Conservation (phyloP, 2,888 invertebrate species). For the Ametastegia equiseti region DNA sequence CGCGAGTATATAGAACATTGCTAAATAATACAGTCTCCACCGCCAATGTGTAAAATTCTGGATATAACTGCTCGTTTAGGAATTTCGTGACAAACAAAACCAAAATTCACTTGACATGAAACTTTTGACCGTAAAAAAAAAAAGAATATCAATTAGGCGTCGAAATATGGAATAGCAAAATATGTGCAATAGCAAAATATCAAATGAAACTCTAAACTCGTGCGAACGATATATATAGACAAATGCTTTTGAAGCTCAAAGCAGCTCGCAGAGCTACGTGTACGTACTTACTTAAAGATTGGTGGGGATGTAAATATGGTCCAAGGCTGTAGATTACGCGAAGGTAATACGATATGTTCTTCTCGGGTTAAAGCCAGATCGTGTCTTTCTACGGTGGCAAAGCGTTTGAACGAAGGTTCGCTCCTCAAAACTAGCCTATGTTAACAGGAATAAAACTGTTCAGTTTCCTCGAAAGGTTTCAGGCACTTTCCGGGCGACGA, state of each 20-base stretch:
- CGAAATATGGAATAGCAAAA: too few relatives aligned
- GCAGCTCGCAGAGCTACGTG: neutral
- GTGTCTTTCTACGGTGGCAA: conserved; percentile 22
- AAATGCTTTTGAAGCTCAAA: neutral
- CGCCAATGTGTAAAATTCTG: neutral
- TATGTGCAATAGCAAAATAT: neutral
- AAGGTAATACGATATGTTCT: conserved; percentile 62
- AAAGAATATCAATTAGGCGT: too few relatives aligned
- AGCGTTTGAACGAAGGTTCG: conserved; percentile 6
- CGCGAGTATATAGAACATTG: neutral
- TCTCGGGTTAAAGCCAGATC: conserved; percentile 7
- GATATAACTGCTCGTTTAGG: neutral
- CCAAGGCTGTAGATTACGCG: conserved; percentile 67
- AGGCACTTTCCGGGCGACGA: neutral
- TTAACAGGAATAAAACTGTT: conserved; percentile 18
- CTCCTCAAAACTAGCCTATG: neutral
- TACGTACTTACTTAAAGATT: neutral
- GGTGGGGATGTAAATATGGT: conserved; percentile 62
- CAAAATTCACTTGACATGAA: neutral
- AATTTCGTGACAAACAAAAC: neutral
- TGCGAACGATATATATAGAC: neutral
- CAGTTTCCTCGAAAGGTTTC: conserved; percentile 19
- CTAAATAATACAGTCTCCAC: neutral
- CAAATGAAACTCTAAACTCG: neutral
- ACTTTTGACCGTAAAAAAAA: neutral